A percentile compares a stretch with the other conserved stretches of the same genome.
These are phyloP conservation scores for Dromaius novaehollandiae DNA, from an alignment of 2,113 vertebrate species.

Conservation along the genomic window DNA sequence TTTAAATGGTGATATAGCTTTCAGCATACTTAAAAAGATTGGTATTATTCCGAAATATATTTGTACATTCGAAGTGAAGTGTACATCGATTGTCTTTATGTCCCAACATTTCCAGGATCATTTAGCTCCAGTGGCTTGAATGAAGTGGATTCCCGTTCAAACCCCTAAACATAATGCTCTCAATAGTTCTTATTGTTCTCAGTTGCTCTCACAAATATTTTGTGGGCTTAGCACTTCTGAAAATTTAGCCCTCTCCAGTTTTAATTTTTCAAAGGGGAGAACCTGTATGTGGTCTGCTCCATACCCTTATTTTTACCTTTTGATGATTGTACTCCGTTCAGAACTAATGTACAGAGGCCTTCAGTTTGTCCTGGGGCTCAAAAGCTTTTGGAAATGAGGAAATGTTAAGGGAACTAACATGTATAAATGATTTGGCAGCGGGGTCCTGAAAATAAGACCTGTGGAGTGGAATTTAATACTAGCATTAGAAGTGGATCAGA, in stretches of 20 bases:
- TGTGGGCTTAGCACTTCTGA: neutral
- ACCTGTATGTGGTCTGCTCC: neutral
- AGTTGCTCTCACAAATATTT: neutral
- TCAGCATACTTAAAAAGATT: neutral
- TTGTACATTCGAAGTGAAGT: neutral
- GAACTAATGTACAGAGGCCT: neutral
- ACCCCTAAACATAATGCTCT: neutral
- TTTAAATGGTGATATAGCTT: neutral
- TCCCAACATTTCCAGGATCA: neutral
- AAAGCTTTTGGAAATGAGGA: constrained; percentile 36
- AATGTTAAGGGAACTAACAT: constrained; percentile 24
- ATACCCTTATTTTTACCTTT: neutral
- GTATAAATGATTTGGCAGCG: constrained; percentile 34
- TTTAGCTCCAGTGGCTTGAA: neutral
- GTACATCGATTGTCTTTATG: neutral
- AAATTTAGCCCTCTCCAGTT: neutral
- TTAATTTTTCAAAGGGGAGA: neutral
- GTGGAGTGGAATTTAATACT: constrained; percentile 10
- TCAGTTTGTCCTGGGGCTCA: neutral
- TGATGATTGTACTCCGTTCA: neutral
- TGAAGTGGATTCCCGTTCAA: neutral
- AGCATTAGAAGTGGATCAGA: constrained; percentile 22
- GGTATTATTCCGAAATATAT: neutral
- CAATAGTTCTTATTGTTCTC: neutral
- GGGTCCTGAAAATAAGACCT: constrained; percentile 42